Conservation (phyloP, 1,140 invertebrate species). For the Nylanderia fulva region DNA sequence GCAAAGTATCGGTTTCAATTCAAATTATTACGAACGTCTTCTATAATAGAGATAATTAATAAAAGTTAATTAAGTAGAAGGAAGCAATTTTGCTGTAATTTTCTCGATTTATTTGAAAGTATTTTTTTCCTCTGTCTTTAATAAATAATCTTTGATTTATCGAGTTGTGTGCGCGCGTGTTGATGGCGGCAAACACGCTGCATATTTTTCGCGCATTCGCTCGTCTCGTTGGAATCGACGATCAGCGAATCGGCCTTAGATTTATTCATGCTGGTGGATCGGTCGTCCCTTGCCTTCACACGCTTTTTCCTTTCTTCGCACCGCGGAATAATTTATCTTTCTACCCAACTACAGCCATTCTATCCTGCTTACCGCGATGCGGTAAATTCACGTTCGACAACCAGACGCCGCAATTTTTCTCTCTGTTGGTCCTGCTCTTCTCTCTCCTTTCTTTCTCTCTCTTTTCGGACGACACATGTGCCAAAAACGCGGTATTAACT, state of each 20-base stretch:
- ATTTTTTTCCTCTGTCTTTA: background rate
- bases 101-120: background rate
- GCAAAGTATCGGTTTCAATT: conserved; percentile 3
- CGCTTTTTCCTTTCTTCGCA: conserved; percentile 35
- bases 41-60: conserved; percentile 15
- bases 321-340: conserved; percentile 51
- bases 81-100: background rate
- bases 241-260: conserved; percentile 13
- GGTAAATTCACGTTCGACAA: conserved; percentile 52
- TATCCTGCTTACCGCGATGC: background rate
- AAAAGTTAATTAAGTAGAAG: background rate
- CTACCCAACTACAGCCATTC: background rate
- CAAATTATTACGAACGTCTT: background rate
- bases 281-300: conserved; percentile 7
- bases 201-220: conserved; percentile 28
- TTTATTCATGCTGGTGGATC: conserved; percentile 43
- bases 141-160: background rate
- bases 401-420: conserved; percentile 56
- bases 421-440: conserved; percentile 12
- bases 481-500: conserved; percentile 32
- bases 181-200: conserved; percentile 1
- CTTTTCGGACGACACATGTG: conserved; percentile 10
- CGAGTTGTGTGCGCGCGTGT: background rate
- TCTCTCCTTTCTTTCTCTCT: conserved; percentile 25
- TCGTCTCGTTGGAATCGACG: conserved; percentile 28